Conservation (phyloP, 2,888 invertebrate genomes). For the Cecidostiba fungosa region DNA sequence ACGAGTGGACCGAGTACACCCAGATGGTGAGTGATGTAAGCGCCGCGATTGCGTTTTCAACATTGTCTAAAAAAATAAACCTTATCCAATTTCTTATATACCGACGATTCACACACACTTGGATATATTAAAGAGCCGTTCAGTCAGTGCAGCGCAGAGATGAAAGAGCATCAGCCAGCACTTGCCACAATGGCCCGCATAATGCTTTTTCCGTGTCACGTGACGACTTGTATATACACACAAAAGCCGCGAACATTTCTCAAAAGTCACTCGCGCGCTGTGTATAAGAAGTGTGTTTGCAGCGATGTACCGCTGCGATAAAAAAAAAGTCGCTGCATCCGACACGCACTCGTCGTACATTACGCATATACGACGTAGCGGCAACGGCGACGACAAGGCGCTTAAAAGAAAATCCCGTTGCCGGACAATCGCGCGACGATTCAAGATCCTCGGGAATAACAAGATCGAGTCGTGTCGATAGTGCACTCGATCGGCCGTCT, state of each 20-base stretch:
- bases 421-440: constrained; percentile 69
- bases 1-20: constrained; percentile 73
- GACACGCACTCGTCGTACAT: too few relatives aligned
- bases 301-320: background rate
- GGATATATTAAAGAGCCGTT: too few relatives aligned
- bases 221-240: background rate
- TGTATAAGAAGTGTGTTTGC: too few relatives aligned
- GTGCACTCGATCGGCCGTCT: constrained; percentile 52
- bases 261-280: background rate
- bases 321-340: background rate
- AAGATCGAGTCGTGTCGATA: constrained; percentile 61
- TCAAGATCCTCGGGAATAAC: constrained; percentile 65
- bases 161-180: too few relatives aligned
- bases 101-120: too few relatives aligned
- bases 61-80: too few relatives aligned
- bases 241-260: background rate
- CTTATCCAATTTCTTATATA: too few relatives aligned
- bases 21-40: constrained; percentile 70
- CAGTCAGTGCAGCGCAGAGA: too few relatives aligned
- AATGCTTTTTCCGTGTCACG: background rate
- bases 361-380: background rate
- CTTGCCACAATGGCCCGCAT: background rate
- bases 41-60: background rate
- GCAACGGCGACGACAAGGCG: constrained; percentile 58
- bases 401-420: constrained; percentile 66